phyloP scores from a whole-genome alignment of 2,113 vertebrate species.

The Tragelaphus strepsiceros region DNA sequence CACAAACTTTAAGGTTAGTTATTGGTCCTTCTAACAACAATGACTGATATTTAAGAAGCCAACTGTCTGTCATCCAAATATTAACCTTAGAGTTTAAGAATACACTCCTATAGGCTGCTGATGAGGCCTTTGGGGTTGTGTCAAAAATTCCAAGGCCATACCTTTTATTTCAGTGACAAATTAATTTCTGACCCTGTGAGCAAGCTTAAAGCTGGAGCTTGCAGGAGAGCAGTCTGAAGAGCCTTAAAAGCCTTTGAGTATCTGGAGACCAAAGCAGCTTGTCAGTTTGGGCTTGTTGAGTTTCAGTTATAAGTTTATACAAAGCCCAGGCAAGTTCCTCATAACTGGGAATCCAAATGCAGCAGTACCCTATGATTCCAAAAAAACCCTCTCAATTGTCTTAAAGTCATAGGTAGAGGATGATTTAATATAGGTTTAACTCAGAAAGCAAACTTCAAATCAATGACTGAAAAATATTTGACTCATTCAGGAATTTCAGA shows the following conservation, averaged over 20 bases:
- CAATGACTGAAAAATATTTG: background rate
- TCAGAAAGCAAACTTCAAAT: background rate
- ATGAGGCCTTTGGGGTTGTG: background rate
- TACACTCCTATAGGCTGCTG: background rate
- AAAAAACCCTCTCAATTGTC: background rate
- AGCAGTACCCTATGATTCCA: background rate
- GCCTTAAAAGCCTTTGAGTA: background rate
- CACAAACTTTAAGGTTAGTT: background rate
- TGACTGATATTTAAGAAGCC: background rate
- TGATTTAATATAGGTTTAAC: background rate
- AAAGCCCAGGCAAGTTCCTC: background rate
- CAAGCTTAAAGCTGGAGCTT: background rate
- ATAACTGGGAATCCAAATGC: background rate
- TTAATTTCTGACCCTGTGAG: background rate
- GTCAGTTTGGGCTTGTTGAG: background rate
- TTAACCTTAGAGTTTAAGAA: background rate
- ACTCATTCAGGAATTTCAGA: background rate
- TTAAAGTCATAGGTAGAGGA: background rate
- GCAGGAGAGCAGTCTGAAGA: background rate
- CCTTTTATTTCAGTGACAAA: background rate
- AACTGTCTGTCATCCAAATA: background rate
- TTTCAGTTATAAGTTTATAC: background rate
- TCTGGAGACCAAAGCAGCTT: background rate
- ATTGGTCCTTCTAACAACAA: background rate
- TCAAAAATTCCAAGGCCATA: background rate